phyloP scores from a whole-genome alignment of 2,797 vertebrate species.

The Rhynchonycteris naso region DNA sequence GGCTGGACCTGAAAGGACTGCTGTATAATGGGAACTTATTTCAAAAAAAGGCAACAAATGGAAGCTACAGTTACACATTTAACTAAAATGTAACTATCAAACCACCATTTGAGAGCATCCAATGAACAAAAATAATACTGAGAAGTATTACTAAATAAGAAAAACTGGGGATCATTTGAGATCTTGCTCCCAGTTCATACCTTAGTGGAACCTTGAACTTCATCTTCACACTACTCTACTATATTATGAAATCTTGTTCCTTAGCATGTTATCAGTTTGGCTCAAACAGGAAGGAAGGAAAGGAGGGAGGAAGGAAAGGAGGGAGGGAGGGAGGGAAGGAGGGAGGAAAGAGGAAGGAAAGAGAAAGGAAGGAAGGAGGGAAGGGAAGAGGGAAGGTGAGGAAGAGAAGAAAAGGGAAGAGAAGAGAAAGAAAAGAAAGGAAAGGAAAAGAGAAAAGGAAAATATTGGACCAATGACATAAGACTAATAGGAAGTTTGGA shows the following conservation, averaged over 20 bases:
- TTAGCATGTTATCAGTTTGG: not conserved
- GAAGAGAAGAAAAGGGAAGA: no score
- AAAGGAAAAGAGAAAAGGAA: no score
- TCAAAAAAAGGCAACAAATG: not conserved
- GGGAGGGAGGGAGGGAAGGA: no score
- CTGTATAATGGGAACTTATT: not conserved
- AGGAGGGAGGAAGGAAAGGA: no score
- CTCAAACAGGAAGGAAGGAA: not conserved
- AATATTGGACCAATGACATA: not conserved
- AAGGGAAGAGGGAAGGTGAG: no score
- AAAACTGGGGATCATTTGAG: not conserved
- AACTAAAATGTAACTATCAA: not conserved
- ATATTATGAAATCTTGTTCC: not conserved
- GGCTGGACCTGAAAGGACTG: not conserved
- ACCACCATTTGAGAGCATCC: not conserved
- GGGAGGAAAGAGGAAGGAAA: no score
- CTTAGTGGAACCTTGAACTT: no score
- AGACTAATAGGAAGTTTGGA: not conserved
- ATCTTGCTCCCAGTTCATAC: not conserved
- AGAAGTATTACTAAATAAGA: conserved; percentile 22
- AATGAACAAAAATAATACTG: conserved; percentile 5
- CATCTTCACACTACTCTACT: no score
- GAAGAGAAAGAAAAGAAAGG: no score
- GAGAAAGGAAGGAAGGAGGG: no score
- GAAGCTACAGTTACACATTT: not conserved